Percentiles rank a stretch among this genome's conserved stretches.
Conservation (phyloP, 2,113 vertebrate species). For the Prunella himalayana region DNA sequence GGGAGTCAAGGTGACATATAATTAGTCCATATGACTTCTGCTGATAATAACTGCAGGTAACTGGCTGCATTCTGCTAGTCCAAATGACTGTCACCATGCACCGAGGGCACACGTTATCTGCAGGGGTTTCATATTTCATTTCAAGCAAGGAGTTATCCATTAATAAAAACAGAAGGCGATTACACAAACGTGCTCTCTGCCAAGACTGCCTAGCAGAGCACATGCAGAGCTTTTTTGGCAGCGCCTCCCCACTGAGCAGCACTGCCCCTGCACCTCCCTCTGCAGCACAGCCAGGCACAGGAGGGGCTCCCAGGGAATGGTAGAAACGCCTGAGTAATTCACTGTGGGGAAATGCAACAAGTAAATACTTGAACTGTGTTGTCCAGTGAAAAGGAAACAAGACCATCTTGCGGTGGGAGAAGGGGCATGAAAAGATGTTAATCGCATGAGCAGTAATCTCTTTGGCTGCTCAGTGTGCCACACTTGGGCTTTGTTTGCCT, state of each 20-base stretch:
- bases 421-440: conserved; percentile 55
- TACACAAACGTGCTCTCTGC: background rate
- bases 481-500: conserved; percentile 64
- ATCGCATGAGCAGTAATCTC: conserved; percentile 66
- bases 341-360: conserved; percentile 17
- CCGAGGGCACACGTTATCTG: background rate
- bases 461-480: conserved; percentile 46
- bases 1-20: background rate
- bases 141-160: background rate
- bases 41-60: conserved; percentile 17
- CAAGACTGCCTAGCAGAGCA: background rate
- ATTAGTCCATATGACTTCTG: background rate
- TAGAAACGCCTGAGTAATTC: background rate
- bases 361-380: conserved; percentile 54
- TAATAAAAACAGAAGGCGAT: background rate
- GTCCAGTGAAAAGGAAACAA: conserved; percentile 60
- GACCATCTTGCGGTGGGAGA: conserved; percentile 31
- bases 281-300: background rate
- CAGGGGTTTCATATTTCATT: background rate
- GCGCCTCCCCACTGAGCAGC: background rate
- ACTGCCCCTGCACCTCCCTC: background rate
- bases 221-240: background rate
- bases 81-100: background rate
- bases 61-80: background rate
- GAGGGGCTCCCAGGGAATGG: background rate